Conservation (phyloP, 2,113 vertebrate species). For the Mohoua ochrocephala region DNA sequence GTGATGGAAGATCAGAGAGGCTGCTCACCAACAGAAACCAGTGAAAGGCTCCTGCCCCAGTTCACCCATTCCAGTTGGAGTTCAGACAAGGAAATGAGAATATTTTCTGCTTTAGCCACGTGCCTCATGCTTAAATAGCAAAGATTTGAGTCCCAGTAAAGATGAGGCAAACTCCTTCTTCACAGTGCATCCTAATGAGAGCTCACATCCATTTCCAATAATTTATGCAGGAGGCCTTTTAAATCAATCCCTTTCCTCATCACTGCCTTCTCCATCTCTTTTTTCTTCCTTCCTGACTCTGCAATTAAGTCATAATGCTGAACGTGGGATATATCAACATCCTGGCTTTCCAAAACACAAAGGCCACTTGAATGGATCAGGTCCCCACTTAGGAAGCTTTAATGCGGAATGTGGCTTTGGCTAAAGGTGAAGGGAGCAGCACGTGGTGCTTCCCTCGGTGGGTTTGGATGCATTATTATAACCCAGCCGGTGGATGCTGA, state of each 20-base stretch:
- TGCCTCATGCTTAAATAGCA: background rate
- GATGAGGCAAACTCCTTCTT: background rate
- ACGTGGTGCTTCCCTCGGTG: accelerated
- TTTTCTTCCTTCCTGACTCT: background rate
- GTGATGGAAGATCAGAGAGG: background rate
- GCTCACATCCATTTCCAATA: background rate
- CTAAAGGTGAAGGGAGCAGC: background rate
- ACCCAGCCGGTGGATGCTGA: background rate
- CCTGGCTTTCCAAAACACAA: background rate
- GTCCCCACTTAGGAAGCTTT: background rate
- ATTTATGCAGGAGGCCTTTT: constrained; percentile 2
- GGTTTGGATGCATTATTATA: background rate
- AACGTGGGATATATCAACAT: background rate
- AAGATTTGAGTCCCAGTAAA: background rate
- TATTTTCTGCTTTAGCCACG: background rate
- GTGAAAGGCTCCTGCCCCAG: background rate
- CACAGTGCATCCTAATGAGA: background rate
- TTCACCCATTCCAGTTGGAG: background rate
- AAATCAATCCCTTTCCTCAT: background rate
- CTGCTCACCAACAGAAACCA: background rate
- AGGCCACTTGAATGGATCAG: background rate
- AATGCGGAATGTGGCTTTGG: background rate
- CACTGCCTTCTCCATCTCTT: background rate
- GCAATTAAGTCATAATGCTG: background rate
- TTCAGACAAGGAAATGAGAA: background rate